Conservation (phyloP, 2,113 vertebrate species). For the Scytalopus superciliaris region DNA sequence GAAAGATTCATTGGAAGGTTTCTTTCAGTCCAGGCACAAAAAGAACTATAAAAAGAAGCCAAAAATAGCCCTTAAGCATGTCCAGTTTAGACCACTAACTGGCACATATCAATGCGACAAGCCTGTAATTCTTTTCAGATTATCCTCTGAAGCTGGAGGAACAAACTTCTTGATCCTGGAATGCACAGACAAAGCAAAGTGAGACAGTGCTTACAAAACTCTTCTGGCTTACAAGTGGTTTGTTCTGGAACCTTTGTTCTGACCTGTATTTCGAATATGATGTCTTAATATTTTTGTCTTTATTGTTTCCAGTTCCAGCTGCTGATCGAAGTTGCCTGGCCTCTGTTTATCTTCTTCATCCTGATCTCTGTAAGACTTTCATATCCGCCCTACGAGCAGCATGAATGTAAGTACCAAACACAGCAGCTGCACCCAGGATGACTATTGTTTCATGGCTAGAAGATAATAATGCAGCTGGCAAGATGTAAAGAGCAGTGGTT, state of each 20-base stretch:
- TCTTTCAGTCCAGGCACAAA: not conserved
- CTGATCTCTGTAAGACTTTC: slow-evolving; percentile 90
- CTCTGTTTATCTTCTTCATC: slow-evolving; percentile 97
- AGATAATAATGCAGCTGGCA: not conserved
- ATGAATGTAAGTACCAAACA: slow-evolving; percentile 89
- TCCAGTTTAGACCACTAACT: not conserved
- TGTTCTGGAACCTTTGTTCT: not conserved
- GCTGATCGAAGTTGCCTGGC: slow-evolving; percentile 92
- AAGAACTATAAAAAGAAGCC: not conserved
- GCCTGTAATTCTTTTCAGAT: not conserved
- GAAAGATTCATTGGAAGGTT: not conserved
- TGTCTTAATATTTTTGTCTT: slow-evolving; percentile 17
- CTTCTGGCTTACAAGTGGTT: not conserved
- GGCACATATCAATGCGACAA: not conserved
- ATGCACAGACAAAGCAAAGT: not conserved
- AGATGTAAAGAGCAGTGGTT: not conserved
- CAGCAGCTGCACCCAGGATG: not conserved
- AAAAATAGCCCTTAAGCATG: not conserved
- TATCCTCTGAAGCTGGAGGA: not conserved
- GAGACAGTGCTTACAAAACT: not conserved
- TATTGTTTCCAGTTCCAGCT: slow-evolving; percentile 85
- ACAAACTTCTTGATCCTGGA: not conserved
- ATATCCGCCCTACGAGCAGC: slow-evolving; percentile 95
- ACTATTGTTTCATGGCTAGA: not conserved
- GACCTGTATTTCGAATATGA: not conserved